Evolutionary conservation across 2,888 invertebrate genomes (phyloP).

Genomic region (Orchesellides sinensis): DNA sequence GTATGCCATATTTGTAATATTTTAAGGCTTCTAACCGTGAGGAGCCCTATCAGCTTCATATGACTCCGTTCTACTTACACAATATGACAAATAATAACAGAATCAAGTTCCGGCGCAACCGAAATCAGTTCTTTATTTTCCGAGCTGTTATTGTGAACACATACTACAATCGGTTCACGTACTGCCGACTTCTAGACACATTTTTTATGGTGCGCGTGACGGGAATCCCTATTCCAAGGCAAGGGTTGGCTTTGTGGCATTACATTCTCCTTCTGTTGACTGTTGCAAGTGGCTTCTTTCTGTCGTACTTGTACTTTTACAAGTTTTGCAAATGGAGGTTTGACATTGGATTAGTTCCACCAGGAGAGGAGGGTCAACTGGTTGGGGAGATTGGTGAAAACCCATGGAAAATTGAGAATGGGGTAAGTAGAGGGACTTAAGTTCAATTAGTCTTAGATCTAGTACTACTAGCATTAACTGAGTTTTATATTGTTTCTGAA

Average conservation of each 20-base stretch:
- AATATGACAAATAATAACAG: slow-evolving; percentile 70
- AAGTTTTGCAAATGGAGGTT: slow-evolving; percentile 60
- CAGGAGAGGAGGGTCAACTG: background rate
- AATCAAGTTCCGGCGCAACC: slow-evolving; percentile 59
- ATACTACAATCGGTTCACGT: slow-evolving; percentile 70
- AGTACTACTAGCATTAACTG: no score
- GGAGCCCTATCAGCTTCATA: slow-evolving; percentile 14
- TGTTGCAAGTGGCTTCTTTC: slow-evolving; percentile 45
- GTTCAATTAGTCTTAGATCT: no score
- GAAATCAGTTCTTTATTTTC: slow-evolving; percentile 71
- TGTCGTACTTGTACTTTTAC: slow-evolving; percentile 65
- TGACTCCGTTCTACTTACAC: slow-evolving; percentile 37
- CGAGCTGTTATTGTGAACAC: slow-evolving; percentile 72
- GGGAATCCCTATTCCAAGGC: slow-evolving; percentile 67
- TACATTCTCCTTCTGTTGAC: slow-evolving; percentile 56
- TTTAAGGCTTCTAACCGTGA: slow-evolving; percentile 6
- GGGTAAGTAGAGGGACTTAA: no score
- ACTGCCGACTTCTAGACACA: slow-evolving; percentile 69
- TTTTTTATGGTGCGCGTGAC: slow-evolving; percentile 69
- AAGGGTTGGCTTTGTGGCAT: slow-evolving; percentile 55
- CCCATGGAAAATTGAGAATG: no score
- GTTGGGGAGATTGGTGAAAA: no score
- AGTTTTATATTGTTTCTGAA: no score
- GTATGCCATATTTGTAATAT: background rate
- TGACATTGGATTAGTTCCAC: background rate